Base-by-base conservation (phyloP, 2,113 vertebrate genomes). In the Axis porcinus region DNA sequence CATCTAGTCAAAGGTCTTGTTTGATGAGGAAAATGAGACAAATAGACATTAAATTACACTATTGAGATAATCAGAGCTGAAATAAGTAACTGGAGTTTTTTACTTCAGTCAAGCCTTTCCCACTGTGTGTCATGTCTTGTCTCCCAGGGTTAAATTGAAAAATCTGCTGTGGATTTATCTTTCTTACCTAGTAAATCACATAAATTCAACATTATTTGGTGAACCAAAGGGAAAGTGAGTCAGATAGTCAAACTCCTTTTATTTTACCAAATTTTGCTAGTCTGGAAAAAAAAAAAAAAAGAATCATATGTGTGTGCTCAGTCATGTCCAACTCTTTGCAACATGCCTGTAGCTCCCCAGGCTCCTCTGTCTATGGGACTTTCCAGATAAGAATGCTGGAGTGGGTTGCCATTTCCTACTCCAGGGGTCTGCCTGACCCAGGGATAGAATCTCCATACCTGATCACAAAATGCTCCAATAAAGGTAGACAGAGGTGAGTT, bases 141-240 rank as follows among this genome's bases (percentile, higher is more conserved):
- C 12, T 96, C 23, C 95, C 74, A 55, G n/a, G 60, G 30, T 96
- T 97, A 96, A 95, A 17, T 52, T 60, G 33, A 93, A 96, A 96
- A 97, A 89, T 84, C 15, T 33, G 16, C 19, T 43, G 11, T 86
- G 60, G 82, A 62, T 74, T 74, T 86, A 43, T 62, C 67, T 58
- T 89, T 89, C 57, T 62, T 70, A 28, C 58, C 23, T 43, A 86
- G 50, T 13, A 91, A 60, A 87, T 96, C 70, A 95, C 64, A 36
- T 83, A 94, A 84, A 94, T 78, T 89, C 52, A 92, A 45, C 82
- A 96, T 81, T 96, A 95, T 60, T 96, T 97, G 28, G 57, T 13
- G 45, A 47, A 89, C 21, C 70, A 45, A 54, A 97, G 89, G 40
- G 89, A 58, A 16, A 54, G 21, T 15, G 40, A 86, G 86, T 95